These are phyloP conservation scores for Acleris sparsana DNA, from an alignment of 2,888 invertebrate genomes.

Conservation along the genomic window DNA sequence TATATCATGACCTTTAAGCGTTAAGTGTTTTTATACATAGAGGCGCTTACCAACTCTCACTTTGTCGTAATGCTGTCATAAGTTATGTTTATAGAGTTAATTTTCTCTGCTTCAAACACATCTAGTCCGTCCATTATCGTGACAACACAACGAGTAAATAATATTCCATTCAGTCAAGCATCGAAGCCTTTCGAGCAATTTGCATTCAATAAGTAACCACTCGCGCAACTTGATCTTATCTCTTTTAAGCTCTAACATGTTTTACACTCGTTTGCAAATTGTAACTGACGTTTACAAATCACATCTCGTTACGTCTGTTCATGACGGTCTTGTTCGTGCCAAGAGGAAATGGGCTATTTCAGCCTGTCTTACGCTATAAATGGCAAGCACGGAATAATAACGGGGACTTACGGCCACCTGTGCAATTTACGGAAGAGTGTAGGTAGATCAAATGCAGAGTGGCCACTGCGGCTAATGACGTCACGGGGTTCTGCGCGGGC, in stretches of 20 bases:
- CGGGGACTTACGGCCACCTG: conserved; percentile 38
- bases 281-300: conserved; percentile 71
- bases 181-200: conserved; percentile 58
- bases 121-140: conserved; percentile 53
- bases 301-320: conserved; percentile 54
- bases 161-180: conserved; percentile 61
- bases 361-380: conserved; percentile 46
- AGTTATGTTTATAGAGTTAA: conserved; percentile 22
- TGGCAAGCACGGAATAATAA: conserved; percentile 41
- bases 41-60: conserved; percentile 16
- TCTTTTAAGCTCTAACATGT: conserved; percentile 62
- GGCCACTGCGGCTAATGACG: conserved; percentile 56
- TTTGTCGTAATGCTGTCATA: conserved; percentile 1
- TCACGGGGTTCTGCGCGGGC: conserved; percentile 63
- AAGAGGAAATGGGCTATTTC: conserved; percentile 51
- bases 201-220: conserved; percentile 70
- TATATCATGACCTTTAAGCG: no score
- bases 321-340: conserved; percentile 39
- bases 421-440: conserved; percentile 41
- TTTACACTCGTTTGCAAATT: conserved; percentile 77
- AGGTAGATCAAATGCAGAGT: conserved; percentile 1
- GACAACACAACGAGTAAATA: conserved; percentile 69
- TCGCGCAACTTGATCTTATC: conserved; percentile 70
- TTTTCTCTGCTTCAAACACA: conserved; percentile 17
- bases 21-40: not conserved